A percentile compares a stretch with the other conserved stretches of the same genome.
These are phyloP conservation scores for Seriola dumerili DNA, from an alignment of 2,113 vertebrate species.

Conservation along the genomic window DNA sequence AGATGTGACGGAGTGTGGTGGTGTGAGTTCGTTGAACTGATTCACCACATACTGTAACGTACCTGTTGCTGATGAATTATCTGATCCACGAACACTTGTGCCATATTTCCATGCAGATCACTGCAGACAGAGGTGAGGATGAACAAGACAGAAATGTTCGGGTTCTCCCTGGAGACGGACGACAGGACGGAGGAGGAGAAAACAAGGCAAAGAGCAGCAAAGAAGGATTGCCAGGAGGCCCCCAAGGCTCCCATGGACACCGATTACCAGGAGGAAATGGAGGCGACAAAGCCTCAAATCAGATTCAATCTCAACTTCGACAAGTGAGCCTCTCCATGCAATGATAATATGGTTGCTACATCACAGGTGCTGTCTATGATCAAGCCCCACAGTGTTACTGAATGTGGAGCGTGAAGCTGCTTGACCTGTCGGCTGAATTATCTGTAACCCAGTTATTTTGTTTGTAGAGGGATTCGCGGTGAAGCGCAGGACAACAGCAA, in stretches of 20 bases:
- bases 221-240: slow-evolving; percentile 63
- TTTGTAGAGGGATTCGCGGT: slow-evolving; percentile 70
- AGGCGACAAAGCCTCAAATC: slow-evolving; percentile 72
- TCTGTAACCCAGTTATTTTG: slow-evolving; percentile 4
- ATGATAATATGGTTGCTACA: slow-evolving; percentile 7
- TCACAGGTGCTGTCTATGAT: slow-evolving; percentile 24
- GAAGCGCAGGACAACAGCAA: slow-evolving; percentile 63
- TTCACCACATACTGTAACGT: no score
- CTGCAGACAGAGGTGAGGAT: slow-evolving; percentile 71
- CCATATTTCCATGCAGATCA: slow-evolving; percentile 12
- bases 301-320: slow-evolving; percentile 86
- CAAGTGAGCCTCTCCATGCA: slow-evolving; percentile 75
- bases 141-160: slow-evolving; percentile 83
- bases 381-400: not conserved
- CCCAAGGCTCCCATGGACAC: slow-evolving; percentile 90
- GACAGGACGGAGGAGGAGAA: slow-evolving; percentile 82
- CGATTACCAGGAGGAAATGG: slow-evolving; percentile 87
- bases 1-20: not conserved
- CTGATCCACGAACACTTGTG: slow-evolving; percentile 7
- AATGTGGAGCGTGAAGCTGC: slow-evolving; percentile 3
- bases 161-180: slow-evolving; percentile 74
- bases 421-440: slow-evolving; percentile 3
- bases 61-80: not conserved
- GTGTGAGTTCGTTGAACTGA: no score
- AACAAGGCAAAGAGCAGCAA: not conserved